Conservation (phyloP, 2,888 invertebrate genomes). For the Hipparchia sbordonii region DNA sequence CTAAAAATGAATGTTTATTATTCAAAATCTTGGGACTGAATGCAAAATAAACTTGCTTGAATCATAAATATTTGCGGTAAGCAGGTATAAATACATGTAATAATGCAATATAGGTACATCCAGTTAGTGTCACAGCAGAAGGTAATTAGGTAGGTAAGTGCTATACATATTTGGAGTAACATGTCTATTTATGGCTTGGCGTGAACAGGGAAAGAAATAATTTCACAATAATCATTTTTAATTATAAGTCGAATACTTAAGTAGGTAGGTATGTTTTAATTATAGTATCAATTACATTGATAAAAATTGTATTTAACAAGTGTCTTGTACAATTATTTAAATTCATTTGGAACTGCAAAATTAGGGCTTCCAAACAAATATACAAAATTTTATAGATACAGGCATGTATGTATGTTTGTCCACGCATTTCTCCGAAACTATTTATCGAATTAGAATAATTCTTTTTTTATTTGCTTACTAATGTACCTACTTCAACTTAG, state of each 20-base stretch:
- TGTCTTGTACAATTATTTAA: not conserved
- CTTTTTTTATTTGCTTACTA: too few species aligned
- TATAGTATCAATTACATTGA: conserved; percentile 8
- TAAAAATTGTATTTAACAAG: not conserved
- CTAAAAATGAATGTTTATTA: too few species aligned
- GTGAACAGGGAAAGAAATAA: conserved; percentile 18
- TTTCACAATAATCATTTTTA: conserved; percentile 7
- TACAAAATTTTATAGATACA: too few species aligned
- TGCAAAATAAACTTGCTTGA: too few species aligned
- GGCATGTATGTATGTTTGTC: too few species aligned
- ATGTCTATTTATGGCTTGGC: not conserved
- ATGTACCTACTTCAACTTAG: too few species aligned
- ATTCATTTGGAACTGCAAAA: not conserved
- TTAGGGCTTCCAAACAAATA: too few species aligned
- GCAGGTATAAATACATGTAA: too few species aligned
- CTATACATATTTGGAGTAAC: not conserved
- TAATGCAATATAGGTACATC: not conserved
- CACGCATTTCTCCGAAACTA: too few species aligned
- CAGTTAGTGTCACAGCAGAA: not conserved
- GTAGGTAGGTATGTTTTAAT: conserved; percentile 2
- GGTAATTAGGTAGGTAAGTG: not conserved
- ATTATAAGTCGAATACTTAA: conserved; percentile 4
- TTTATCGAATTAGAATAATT: too few species aligned
- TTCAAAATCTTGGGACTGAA: too few species aligned
- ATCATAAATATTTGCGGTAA: too few species aligned